Base-by-base conservation (phyloP, 2,797 vertebrate genomes). In the Lindbergichthys nudifrons region DNA sequence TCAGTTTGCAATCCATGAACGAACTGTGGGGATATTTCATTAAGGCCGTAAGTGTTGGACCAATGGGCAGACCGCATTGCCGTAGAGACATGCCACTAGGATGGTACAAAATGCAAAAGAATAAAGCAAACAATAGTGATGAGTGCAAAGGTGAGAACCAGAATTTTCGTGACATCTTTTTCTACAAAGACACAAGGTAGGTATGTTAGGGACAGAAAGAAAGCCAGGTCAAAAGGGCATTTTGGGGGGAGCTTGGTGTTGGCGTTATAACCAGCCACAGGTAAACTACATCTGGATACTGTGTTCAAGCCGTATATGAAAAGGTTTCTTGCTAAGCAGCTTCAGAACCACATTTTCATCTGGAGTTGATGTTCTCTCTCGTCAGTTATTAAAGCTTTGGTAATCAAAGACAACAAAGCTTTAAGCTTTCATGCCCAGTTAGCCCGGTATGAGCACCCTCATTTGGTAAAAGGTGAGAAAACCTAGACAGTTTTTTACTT, bases 291-390 rank as follows among this genome's bases (percentile, higher is more conserved):
- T 73, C 50, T 81, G 69, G 54, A 79, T 73, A n/a, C 14, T 14
- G 39, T 71, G 36, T 60, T 57, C 45, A 39, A 43, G 13, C 65
- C 47, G 72, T 50, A 65, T 65, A 75, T 43, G 51, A 65, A 57
- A 30, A 73, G 2, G 12, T 47, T 57, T 77, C 10, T 39, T 73
- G 46, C 47, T 30, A 30, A 75, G 26, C 32, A 19, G 52, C 42
- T 73, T 48, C 46, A 47, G 2, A 32, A 48, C 32, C 14, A 50
- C 26, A n/a, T 10, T 69, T 69, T 73, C 41, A 65, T 80, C 43
- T 80, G 74, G 73, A 77, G 82, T 70, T 70, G 50, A 82, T 78
- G 63, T 60, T 75, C 76, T 71, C 56, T 59, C 32, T 36, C 48
- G 16, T 30, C 65, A 60, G 70, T 82, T 75, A 67, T 77, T 42